These are phyloP conservation scores for Drosophila conformis DNA, from an alignment of 2,888 invertebrate genomes.

Conservation along the genomic window DNA sequence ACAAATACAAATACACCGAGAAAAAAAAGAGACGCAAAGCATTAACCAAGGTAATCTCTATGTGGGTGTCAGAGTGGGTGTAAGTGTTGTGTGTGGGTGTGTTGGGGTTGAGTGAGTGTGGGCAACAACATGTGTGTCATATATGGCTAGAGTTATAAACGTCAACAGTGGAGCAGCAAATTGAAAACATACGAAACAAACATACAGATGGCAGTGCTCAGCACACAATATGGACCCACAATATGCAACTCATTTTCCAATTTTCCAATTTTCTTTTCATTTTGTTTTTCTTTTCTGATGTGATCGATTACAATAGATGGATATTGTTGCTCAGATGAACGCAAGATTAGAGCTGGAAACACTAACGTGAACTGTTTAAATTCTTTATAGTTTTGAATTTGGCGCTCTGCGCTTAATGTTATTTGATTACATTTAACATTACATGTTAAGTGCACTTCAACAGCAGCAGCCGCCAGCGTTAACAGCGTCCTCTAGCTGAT, in stretches of 20 bases:
- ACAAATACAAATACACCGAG: conserved; percentile 18
- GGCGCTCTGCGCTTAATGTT: neutral
- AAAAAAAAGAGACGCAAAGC: conserved; percentile 43
- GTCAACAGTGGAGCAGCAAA: conserved; percentile 10
- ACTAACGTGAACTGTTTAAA: neutral
- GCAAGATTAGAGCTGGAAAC: conserved; percentile 22
- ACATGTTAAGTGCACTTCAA: neutral
- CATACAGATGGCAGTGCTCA: conserved; percentile 55
- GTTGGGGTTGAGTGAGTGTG: conserved; percentile 4
- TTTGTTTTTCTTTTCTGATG: neutral
- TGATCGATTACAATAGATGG: conserved; percentile 1
- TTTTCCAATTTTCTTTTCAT: neutral
- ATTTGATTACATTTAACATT: neutral
- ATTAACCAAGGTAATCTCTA: conserved; percentile 41
- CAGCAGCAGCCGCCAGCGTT: neutral
- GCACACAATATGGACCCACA: conserved; percentile 55
- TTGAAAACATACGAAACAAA: conserved; percentile 57
- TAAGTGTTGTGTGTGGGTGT: conserved; percentile 14
- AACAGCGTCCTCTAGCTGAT: neutral
- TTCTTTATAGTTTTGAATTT: neutral
- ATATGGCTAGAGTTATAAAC: conserved; percentile 10
- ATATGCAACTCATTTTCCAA: conserved; percentile 2
- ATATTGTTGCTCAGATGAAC: conserved; percentile 68
- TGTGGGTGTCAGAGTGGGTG: conserved; percentile 18
- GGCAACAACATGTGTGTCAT: neutral